Conservation (phyloP, 1,140 invertebrate genomes). For the Conus betulinus region DNA sequence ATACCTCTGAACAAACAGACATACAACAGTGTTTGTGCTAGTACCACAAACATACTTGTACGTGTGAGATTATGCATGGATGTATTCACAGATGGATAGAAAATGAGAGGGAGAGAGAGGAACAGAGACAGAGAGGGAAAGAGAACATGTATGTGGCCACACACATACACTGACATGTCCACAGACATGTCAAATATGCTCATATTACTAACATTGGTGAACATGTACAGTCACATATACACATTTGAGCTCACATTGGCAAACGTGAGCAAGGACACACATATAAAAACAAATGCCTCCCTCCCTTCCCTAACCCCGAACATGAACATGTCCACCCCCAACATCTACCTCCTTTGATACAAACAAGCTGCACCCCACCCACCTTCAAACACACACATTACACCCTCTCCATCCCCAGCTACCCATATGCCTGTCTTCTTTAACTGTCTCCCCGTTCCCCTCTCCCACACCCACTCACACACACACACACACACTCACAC, state of each 20-base stretch:
- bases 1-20: slow-evolving; percentile 52
- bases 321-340: neutral
- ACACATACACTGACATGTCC: neutral
- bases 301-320: neutral
- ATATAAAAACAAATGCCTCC: neutral
- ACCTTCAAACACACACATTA: neutral
- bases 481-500: too few relatives aligned
- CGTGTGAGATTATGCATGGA: neutral
- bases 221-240: too few relatives aligned
- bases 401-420: neutral
- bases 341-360: neutral
- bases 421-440: neutral
- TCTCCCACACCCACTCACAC: neutral
- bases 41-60: neutral
- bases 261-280: neutral
- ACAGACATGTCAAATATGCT: neutral
- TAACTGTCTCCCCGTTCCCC: neutral
- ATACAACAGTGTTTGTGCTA: neutral
- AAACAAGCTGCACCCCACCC: neutral
- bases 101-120: neutral
- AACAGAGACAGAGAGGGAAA: neutral
- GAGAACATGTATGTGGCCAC: neutral
- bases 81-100: too few relatives aligned
- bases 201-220: too few relatives aligned
- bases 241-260: neutral